phyloP scores from a whole-genome alignment of 2,888 invertebrate genomes.

The Drosophila siamana region DNA sequence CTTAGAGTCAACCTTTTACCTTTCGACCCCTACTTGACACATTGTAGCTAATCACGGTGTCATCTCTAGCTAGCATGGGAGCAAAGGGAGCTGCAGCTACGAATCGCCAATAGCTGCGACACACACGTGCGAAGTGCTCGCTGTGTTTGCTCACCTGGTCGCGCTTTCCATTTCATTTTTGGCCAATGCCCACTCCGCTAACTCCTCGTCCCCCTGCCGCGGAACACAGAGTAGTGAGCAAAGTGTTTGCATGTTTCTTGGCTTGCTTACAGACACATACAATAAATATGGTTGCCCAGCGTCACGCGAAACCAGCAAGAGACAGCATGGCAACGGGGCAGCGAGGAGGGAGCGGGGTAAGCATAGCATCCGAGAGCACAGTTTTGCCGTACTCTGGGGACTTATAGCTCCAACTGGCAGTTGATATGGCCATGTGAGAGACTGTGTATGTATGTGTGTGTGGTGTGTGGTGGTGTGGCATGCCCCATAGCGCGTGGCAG shows the following conservation, averaged over 20 bases:
- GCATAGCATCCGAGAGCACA: slow-evolving; percentile 43
- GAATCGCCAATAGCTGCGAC: slow-evolving; percentile 48
- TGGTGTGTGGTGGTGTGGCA: slow-evolving; percentile 21
- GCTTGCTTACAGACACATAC: slow-evolving; percentile 46
- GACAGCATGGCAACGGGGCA: neutral
- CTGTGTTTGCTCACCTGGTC: slow-evolving; percentile 49
- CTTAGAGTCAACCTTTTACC: too few relatives aligned
- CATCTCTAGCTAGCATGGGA: neutral
- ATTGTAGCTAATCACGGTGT: neutral
- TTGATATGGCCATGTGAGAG: slow-evolving; percentile 49
- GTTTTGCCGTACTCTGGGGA: slow-evolving; percentile 72
- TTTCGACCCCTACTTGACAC: too few relatives aligned
- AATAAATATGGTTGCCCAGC: slow-evolving; percentile 66
- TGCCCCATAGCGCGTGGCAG: slow-evolving; percentile 9
- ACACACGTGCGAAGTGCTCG: slow-evolving; percentile 36
- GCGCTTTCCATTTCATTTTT: slow-evolving; percentile 74
- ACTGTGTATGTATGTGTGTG: slow-evolving; percentile 10
- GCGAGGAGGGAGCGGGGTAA: slow-evolving; percentile 9
- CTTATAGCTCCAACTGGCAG: slow-evolving; percentile 49
- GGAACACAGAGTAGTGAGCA: slow-evolving; percentile 13
- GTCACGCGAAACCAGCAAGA: slow-evolving; percentile 50
- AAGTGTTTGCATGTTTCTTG: slow-evolving; percentile 67
- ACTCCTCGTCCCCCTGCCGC: neutral
- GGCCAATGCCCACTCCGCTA: slow-evolving; percentile 23
- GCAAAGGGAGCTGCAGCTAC: slow-evolving; percentile 29